A percentile compares a stretch with the other conserved stretches of the same genome.
Conservation (phyloP, 2,113 vertebrate genomes). For the Nothoprocta pentlandii region DNA sequence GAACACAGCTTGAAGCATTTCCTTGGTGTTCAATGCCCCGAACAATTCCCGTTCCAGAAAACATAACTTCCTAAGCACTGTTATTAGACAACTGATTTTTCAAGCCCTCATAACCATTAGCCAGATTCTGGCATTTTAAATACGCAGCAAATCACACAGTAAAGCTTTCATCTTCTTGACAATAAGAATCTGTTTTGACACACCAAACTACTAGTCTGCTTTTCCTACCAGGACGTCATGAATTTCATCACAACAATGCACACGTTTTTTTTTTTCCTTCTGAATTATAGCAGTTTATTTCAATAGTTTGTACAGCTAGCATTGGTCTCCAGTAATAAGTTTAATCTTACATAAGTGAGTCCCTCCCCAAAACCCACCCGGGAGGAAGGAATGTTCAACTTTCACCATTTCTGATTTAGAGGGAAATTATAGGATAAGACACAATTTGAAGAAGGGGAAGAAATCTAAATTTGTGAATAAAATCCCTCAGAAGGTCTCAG, state of each 20-base stretch:
- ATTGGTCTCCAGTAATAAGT: conserved; percentile 73
- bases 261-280: not conserved
- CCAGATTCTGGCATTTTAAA: not conserved
- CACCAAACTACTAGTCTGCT: not conserved
- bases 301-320: conserved; percentile 72
- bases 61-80: not conserved
- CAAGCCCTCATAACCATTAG: not conserved
- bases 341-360: conserved; percentile 68
- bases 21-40: not conserved
- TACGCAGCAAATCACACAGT: not conserved
- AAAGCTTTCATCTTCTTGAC: fast-evolving
- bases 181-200: too few relatives aligned
- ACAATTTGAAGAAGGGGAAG: conserved; percentile 29
- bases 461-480: conserved; percentile 29
- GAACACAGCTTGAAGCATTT: not conserved
- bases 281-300: conserved; percentile 68
- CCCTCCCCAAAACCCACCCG: conserved; percentile 35
- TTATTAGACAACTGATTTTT: not conserved
- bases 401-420: conserved; percentile 39
- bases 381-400: conserved; percentile 68
- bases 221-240: not conserved
- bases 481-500: conserved; percentile 37
- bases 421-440: not conserved
- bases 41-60: not conserved
- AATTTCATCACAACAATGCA: conserved; percentile 1